Conservation (phyloP, 1,140 invertebrate genomes). For the Doryteuthis pealeii region DNA sequence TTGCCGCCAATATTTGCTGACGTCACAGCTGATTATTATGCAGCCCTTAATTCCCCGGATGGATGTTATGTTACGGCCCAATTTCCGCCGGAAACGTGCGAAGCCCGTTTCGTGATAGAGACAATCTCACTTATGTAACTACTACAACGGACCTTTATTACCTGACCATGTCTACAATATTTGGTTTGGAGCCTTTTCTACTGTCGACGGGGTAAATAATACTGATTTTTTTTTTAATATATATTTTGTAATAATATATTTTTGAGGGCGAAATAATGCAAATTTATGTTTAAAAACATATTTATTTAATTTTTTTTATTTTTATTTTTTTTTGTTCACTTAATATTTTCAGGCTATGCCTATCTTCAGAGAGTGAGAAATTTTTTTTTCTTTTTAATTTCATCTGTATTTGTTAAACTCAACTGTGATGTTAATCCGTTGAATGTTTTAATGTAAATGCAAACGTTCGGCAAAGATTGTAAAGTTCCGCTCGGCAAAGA, state of each 20-base stretch:
- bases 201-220: conserved; percentile 43
- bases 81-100: conserved; percentile 64
- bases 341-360: too few relatives aligned
- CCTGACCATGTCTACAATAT: conserved; percentile 69
- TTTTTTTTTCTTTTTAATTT: too few relatives aligned
- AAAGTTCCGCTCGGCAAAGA: too few relatives aligned
- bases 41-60: conserved; percentile 65
- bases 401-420: too few relatives aligned
- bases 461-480: too few relatives aligned
- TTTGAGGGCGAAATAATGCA: too few relatives aligned
- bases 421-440: too few relatives aligned
- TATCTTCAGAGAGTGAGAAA: too few relatives aligned
- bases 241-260: background rate
- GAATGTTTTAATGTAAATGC: too few relatives aligned
- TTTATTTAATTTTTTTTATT: too few relatives aligned
- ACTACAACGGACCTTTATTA: conserved; percentile 76
- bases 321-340: too few relatives aligned
- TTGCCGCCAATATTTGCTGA: conserved; percentile 27
- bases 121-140: conserved; percentile 73
- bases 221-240: background rate
- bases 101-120: conserved; percentile 73
- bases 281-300: too few relatives aligned
- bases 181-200: conserved; percentile 65
- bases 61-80: conserved; percentile 81
- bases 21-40: conserved; percentile 45